phyloP scores from a whole-genome alignment of 2,113 vertebrate species.

The Calonectris borealis region DNA sequence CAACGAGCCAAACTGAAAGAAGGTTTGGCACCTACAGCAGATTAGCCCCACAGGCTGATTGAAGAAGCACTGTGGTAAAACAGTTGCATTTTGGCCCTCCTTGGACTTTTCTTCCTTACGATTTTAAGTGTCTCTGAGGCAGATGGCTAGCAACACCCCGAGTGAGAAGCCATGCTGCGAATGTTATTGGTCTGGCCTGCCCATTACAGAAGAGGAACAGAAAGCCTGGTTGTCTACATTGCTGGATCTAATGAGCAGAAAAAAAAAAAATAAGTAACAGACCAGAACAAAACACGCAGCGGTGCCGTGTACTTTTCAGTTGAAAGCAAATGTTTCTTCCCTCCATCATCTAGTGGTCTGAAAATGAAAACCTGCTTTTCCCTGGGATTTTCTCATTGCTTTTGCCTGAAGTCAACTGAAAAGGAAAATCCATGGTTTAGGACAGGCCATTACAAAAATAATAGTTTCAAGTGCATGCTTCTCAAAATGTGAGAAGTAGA shows the following conservation, averaged over 20 bases:
- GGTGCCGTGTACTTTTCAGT: background rate
- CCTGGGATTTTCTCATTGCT: conserved; percentile 22
- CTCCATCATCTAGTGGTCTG: conserved; percentile 13
- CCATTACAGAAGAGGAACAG: conserved; percentile 29
- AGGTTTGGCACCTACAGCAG: background rate
- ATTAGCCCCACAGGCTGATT: background rate
- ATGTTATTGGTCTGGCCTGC: conserved; percentile 29
- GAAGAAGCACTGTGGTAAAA: background rate
- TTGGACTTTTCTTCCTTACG: background rate
- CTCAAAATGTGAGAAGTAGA: background rate
- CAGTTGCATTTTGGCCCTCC: background rate
- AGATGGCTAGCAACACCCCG: background rate
- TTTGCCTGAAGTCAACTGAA: conserved; percentile 38
- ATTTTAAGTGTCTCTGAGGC: background rate
- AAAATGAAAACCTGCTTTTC: conserved; percentile 45
- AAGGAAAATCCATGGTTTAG: background rate
- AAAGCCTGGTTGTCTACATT: background rate
- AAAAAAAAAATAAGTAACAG: background rate
- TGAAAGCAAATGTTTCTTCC: conserved; percentile 12
- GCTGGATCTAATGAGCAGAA: conserved; percentile 42
- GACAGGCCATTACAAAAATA: background rate
- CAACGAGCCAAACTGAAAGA: background rate
- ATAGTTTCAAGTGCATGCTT: background rate
- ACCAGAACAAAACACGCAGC: background rate
- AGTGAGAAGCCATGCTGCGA: conserved; percentile 5